Evolutionary conservation across 2,888 invertebrate genomes (phyloP).

Genomic region (Sarcophaga rosellei): DNA sequence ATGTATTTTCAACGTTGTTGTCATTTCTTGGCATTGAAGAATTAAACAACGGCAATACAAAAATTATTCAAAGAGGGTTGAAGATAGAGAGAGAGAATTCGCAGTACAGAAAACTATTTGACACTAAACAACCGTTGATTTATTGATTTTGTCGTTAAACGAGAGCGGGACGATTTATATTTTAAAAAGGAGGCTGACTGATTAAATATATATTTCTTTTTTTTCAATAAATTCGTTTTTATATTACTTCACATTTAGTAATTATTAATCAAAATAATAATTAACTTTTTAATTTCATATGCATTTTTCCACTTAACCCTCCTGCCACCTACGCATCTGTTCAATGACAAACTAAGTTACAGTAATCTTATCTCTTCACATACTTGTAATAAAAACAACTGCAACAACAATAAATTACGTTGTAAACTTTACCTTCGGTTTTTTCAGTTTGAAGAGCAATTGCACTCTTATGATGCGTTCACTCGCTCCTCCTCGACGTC

Average conservation of each 20-base stretch:
- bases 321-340: constrained; percentile 15
- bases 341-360: constrained; percentile 13
- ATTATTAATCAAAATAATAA: too few species aligned
- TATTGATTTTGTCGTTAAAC: neutral
- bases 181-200: neutral
- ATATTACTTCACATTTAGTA: too few species aligned
- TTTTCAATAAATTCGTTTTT: too few species aligned
- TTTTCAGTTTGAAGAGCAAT: too few species aligned
- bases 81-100: neutral
- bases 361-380: neutral
- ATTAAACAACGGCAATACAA: neutral
- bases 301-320: too few species aligned
- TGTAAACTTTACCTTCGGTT: neutral
- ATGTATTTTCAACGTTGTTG: constrained; percentile 45
- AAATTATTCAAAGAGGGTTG: constrained; percentile 8
- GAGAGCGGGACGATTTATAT: neutral
- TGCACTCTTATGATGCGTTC: too few species aligned
- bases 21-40: constrained; percentile 36
- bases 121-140: neutral
- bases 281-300: too few species aligned
- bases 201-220: too few species aligned
- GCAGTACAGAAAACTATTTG: neutral
- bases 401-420: constrained; percentile 12
- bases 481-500: too few species aligned
- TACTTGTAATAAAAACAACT: neutral